Percentiles rank a stretch among this genome's conserved stretches.
Conservation (phyloP, 2,113 vertebrate genomes). For the Pagrus major region DNA sequence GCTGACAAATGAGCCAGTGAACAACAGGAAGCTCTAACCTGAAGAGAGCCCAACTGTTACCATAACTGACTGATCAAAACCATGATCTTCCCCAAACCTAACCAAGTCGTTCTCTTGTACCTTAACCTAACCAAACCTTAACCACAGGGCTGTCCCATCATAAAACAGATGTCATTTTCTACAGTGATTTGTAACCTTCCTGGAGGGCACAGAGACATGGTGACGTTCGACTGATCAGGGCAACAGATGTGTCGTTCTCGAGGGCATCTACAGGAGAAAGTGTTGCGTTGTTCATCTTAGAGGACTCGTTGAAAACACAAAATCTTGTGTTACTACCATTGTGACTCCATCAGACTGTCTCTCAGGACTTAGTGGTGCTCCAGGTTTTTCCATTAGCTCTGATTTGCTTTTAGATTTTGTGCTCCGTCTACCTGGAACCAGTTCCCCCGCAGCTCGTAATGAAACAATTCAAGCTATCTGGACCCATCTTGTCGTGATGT, state of each 20-base stretch:
- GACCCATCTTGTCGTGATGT: slow-evolving; percentile 15
- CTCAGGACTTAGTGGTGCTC: slow-evolving; percentile 9
- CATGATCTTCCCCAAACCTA: no score
- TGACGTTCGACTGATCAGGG: neutral
- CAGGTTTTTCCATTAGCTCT: slow-evolving; percentile 44
- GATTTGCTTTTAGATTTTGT: slow-evolving; percentile 49
- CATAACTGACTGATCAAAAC: no score
- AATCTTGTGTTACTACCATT: neutral
- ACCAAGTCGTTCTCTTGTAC: neutral
- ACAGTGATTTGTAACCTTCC: neutral
- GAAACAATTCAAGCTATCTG: slow-evolving; percentile 33
- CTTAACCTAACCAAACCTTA: neutral
- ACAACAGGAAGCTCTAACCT: neutral
- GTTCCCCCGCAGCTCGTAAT: slow-evolving; percentile 28
- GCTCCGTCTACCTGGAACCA: slow-evolving; percentile 57
- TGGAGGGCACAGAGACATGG: neutral
- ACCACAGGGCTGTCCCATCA: neutral
- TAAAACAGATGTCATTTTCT: neutral
- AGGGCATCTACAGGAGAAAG: neutral
- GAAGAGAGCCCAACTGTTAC: no score
- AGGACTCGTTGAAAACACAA: neutral
- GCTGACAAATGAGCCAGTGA: neutral
- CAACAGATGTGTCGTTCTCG: neutral
- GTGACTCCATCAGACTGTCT: slow-evolving; percentile 33
- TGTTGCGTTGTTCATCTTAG: neutral